phyloP scores from a whole-genome alignment of 2,797 vertebrate genomes.

The Pseudotriccus pelzelni region DNA sequence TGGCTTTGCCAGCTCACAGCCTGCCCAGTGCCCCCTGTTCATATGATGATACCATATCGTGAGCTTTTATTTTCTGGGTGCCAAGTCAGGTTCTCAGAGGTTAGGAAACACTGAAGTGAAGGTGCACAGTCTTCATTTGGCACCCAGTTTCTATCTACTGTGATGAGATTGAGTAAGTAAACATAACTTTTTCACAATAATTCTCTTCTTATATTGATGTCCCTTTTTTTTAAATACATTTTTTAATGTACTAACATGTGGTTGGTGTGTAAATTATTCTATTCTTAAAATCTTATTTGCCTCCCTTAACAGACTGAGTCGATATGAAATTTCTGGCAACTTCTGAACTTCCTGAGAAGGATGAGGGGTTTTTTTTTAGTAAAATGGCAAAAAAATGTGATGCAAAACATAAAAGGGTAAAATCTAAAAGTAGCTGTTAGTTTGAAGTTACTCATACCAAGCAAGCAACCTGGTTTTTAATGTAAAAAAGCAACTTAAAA shows the following conservation, averaged over 20 bases:
- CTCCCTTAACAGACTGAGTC: neutral
- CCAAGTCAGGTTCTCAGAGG: neutral
- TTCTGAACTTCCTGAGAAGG: neutral
- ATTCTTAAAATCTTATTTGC: neutral
- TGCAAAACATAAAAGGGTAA: neutral
- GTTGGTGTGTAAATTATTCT: neutral
- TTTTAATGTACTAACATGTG: neutral
- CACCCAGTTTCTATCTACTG: neutral
- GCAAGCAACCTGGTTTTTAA: neutral
- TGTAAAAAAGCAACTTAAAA: neutral
- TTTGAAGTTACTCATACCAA: neutral
- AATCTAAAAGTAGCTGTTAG: neutral
- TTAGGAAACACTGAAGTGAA: neutral
- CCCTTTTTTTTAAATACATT: neutral
- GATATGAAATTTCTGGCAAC: neutral
- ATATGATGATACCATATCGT: neutral
- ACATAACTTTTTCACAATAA: neutral
- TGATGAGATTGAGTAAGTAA: neutral
- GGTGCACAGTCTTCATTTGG: neutral
- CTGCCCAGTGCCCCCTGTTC: neutral
- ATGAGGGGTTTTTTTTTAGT: neutral
- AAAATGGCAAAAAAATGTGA: neutral
- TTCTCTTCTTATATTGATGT: neutral
- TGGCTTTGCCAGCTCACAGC: neutral
- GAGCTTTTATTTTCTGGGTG: neutral